A percentile compares a stretch with the other conserved stretches of the same genome.
Conservation (phyloP, 2,888 invertebrate genomes). For the Diaphora mendica region DNA sequence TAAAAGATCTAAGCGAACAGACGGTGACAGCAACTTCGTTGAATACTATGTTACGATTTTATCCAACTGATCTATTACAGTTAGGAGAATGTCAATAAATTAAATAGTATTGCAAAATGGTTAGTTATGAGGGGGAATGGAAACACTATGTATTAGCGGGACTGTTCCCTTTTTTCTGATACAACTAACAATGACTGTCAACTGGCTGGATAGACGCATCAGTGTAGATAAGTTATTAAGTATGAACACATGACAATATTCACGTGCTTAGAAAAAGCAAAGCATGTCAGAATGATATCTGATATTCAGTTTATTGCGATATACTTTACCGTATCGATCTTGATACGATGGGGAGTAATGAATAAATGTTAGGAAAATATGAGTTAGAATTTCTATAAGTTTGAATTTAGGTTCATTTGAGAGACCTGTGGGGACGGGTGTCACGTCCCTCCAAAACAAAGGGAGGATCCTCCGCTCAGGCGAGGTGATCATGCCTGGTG, state of each 20-base stretch:
- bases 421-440: no score
- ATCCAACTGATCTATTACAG: not conserved
- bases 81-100: not conserved
- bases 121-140: constrained; percentile 11
- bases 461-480: no score
- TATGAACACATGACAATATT: not conserved
- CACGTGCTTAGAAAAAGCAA: not conserved
- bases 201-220: constrained; percentile 4
- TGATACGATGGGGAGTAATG: not conserved
- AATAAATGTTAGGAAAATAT: not conserved
- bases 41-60: no score
- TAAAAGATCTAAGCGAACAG: no score
- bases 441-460: no score
- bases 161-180: constrained; percentile 11
- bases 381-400: not conserved
- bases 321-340: not conserved
- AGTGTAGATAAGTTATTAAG: constrained; percentile 3
- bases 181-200: constrained; percentile 11
- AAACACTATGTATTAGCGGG: constrained; percentile 11
- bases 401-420: no score
- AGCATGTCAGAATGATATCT: not conserved
- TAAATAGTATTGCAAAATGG: not conserved
- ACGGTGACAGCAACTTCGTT: no score
- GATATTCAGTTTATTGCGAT: not conserved
- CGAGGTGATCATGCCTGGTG: no score